Percentiles rank a stretch among this genome's conserved stretches.
These are phyloP conservation scores for Echinarachnius parma DNA, from an alignment of 53 echinoderm and acorn worm species.

Conservation along the genomic window DNA sequence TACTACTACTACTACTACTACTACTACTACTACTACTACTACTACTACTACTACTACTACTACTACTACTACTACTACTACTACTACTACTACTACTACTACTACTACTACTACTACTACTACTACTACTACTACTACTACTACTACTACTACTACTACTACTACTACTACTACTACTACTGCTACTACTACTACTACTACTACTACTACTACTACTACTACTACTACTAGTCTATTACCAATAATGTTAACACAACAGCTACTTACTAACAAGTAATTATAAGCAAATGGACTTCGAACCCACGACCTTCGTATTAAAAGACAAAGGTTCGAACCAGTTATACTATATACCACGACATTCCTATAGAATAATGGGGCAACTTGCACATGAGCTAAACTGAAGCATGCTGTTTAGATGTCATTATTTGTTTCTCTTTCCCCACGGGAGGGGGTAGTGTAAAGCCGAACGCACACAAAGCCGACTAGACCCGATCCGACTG, in stretches of 20 bases:
- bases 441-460: no score
- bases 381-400: no score
- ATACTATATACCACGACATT: no score
- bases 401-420: no score
- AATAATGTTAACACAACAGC: background rate
- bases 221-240: background rate
- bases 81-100: background rate
- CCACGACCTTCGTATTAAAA: no score
- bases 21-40: background rate
- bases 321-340: no score
- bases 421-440: no score
- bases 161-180: background rate
- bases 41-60: background rate
- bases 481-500: no score
- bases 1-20: background rate
- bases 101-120: background rate
- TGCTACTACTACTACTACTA: background rate
- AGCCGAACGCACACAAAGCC: no score
- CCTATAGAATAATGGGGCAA: no score
- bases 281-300: no score
- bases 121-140: background rate
- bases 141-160: background rate
- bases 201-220: background rate
- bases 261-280: background rate
- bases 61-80: background rate